These are phyloP conservation scores for Triplophysa tibetana DNA, from an alignment of 2,113 vertebrate genomes.

Conservation along the genomic window DNA sequence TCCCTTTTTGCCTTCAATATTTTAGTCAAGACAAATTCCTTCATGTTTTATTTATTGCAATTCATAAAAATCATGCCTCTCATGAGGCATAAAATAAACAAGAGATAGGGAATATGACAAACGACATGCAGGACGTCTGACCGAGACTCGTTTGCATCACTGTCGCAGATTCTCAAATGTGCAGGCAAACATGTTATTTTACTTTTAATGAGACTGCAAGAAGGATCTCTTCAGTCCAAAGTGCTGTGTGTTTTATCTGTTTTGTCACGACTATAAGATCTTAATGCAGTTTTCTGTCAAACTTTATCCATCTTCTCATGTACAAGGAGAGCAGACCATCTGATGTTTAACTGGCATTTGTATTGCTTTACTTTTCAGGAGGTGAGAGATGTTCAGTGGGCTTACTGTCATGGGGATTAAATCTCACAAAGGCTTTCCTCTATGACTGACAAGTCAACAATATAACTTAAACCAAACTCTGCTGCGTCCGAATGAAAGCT, in stretches of 20 bases:
- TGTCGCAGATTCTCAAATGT: neutral
- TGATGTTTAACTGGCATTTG: constrained; percentile 19
- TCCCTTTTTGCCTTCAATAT: neutral
- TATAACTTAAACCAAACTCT: constrained; percentile 34
- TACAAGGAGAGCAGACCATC: neutral
- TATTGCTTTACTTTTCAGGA: neutral
- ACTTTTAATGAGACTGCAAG: constrained; percentile 21
- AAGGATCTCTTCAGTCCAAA: constrained; percentile 17
- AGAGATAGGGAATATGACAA: neutral
- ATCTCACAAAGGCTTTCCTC: constrained; percentile 24
- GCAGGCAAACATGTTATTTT: constrained; percentile 23
- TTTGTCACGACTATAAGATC: neutral
- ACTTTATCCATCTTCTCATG: neutral
- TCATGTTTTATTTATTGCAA: neutral
- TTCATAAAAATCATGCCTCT: neutral
- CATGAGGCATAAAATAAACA: neutral
- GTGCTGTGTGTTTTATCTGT: constrained; percentile 7
- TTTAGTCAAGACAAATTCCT: neutral
- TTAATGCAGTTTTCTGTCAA: constrained; percentile 2
- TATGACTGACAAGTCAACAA: constrained; percentile 45
- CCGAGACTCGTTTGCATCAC: constrained; percentile 12
- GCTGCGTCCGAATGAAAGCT: constrained; percentile 8
- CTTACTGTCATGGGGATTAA: constrained; percentile 12
- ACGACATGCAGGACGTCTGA: neutral
- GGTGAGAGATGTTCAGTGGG: neutral